A percentile compares a stretch with the other conserved stretches of the same genome.
phyloP scores from a whole-genome alignment of 2,888 invertebrate genomes.

The Drosophila flavopinicola region DNA sequence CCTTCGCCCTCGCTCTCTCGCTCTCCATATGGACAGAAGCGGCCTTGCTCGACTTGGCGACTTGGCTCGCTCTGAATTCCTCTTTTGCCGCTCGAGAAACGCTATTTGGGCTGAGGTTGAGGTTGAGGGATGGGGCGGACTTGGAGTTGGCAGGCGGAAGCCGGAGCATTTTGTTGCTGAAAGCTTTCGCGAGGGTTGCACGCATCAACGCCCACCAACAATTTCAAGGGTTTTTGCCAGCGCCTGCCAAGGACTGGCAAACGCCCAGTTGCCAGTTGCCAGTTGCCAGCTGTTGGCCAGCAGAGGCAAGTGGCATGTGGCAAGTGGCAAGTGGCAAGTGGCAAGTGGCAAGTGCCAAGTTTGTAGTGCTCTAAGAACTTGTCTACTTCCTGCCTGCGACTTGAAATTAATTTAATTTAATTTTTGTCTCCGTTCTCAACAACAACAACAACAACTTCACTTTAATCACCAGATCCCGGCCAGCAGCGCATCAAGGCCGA shows the following conservation, averaged over 20 bases:
- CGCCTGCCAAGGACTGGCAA: constrained; percentile 45
- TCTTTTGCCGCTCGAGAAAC: constrained; percentile 8
- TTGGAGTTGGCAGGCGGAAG: constrained; percentile 71
- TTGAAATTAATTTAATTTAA: constrained; percentile 68
- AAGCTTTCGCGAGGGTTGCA: constrained; percentile 81
- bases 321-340: constrained; percentile 35
- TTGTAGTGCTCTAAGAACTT: constrained; percentile 69
- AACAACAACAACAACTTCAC: too few relatives aligned
- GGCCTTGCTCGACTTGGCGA: constrained; percentile 75
- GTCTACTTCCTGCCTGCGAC: constrained; percentile 70
- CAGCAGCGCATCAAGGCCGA: constrained; percentile 86
- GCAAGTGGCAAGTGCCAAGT: constrained; percentile 66
- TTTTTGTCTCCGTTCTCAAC: constrained; percentile 45
- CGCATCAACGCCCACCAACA: constrained; percentile 83
- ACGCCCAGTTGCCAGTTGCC: constrained; percentile 50
- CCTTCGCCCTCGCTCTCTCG: not conserved
- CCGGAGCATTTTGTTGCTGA: constrained; percentile 78
- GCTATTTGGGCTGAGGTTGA: not conserved
- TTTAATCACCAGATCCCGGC: constrained; percentile 71
- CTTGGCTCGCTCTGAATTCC: constrained; percentile 37
- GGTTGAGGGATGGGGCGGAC: not conserved
- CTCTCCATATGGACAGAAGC: constrained; percentile 13
- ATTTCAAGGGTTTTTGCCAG: constrained; percentile 76
- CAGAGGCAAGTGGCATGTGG: constrained; percentile 20
- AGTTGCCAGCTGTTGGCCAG: constrained; percentile 26